These are phyloP conservation scores for Siniperca knerii DNA, from an alignment of 2,113 vertebrate species.

Conservation along the genomic window DNA sequence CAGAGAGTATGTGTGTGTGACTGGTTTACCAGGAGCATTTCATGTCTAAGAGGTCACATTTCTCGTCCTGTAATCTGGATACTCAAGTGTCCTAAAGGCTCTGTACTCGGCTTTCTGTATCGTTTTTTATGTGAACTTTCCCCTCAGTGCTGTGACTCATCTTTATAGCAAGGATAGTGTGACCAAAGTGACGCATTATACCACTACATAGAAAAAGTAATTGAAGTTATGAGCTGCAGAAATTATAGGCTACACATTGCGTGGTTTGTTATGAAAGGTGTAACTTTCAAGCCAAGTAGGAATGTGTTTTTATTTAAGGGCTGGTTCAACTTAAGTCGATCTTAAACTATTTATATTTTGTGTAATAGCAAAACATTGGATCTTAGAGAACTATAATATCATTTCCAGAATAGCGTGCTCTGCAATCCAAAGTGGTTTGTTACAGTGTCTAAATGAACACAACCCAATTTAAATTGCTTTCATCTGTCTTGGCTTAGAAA, in stretches of 20 bases:
- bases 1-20: constrained; percentile 12
- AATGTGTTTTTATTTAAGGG: constrained; percentile 24
- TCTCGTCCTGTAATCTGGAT: constrained; percentile 42
- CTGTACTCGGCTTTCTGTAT: constrained; percentile 39
- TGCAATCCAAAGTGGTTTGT: constrained; percentile 2
- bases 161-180: constrained; percentile 40
- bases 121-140: constrained; percentile 49
- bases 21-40: constrained; percentile 32
- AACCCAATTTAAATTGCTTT: background rate
- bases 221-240: background rate
- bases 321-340: background rate
- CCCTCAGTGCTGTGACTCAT: constrained; percentile 26
- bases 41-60: constrained; percentile 64
- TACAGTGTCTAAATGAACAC: constrained; percentile 18
- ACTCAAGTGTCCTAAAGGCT: constrained; percentile 35
- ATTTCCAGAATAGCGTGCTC: background rate
- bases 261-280: constrained; percentile 2
- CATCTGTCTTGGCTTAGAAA: background rate
- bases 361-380: constrained; percentile 9
- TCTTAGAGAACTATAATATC: constrained; percentile 6
- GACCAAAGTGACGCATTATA: constrained; percentile 19
- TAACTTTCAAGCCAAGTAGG: background rate
- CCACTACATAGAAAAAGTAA: constrained; percentile 14
- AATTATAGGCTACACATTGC: background rate
- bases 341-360: background rate